Base-by-base conservation (phyloP, 2,888 invertebrate species). In the Ypsolopha scabrella region DNA sequence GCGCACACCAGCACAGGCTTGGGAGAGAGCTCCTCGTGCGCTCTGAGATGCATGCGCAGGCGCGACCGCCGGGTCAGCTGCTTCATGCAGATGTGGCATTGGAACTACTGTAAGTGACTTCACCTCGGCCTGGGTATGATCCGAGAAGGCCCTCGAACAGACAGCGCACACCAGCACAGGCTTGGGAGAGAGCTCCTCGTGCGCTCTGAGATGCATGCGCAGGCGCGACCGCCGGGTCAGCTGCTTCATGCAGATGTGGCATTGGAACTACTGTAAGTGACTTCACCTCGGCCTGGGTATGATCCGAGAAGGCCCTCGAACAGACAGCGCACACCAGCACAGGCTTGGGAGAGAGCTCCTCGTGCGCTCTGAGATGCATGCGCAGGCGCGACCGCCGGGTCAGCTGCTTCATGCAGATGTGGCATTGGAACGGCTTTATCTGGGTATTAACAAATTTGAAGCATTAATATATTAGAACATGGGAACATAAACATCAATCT, bases 371-470 rank as follows among this genome's bases (percentile, higher is more conserved):
- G 49, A 88, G 62, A 60, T 88, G 88, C 79, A 85, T 83, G 6
- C 87, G 71, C 34, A 88, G 70, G 0, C 88, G 78, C 0, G 88
- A 88, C 6, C 86, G 74, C 0, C 88, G 80, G 3, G 87, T 88
- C 53, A 88, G 61, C 51, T 87, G 86, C 65, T 87, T 87, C 56
- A 85, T 64, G 58, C 88, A 88, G 46, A 88, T 82, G 70, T 88
- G 87, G 60, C 88, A 88, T 60, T 88, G 87, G 70, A 82, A 88
- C 9, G 88, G 88, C 54, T 88, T 88, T 51, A 83, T 86, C 81
- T 87, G 62, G n/a, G 9, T n/a, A n/a, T n/a, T n/a, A n/a, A n/a
- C n/a, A n/a, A n/a, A n/a, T n/a, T n/a, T n/a, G n/a, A n/a, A n/a
- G n/a, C n/a, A n/a, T n/a, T n/a, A n/a, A n/a, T n/a, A n/a, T n/a